Conservation (phyloP, 2,797 vertebrate genomes). For the Labeo calbasu region DNA sequence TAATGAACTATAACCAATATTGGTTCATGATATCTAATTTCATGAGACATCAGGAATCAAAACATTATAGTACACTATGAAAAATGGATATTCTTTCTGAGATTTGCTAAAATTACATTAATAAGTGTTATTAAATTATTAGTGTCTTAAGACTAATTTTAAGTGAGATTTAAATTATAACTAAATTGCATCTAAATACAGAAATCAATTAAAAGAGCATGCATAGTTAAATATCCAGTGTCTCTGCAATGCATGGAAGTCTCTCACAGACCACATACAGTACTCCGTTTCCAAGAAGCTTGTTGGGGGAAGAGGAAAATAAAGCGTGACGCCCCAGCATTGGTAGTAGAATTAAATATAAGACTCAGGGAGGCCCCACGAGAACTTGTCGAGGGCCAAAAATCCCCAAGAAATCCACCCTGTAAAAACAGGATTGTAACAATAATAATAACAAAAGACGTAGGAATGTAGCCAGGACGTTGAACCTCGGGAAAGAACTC, state of each 20-base stretch:
- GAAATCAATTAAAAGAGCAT: not conserved
- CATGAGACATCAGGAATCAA: not conserved
- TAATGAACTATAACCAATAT: slow-evolving; percentile 5
- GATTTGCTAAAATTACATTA: not conserved
- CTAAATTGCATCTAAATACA: not conserved
- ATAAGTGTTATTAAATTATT: not conserved
- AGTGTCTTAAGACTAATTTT: not conserved
- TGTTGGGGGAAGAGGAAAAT: slow-evolving; percentile 19
- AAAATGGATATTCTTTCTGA: not conserved
- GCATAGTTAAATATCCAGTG: slow-evolving; percentile 1
- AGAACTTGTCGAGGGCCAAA: slow-evolving; percentile 7
- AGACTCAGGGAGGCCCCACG: slow-evolving; percentile 12
- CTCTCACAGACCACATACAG: not conserved
- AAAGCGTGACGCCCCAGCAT: not conserved
- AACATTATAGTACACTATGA: not conserved
- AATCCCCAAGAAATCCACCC: slow-evolving; percentile 35
- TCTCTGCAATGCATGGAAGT: not conserved
- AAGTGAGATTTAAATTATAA: too few relatives aligned
- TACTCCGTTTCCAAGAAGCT: slow-evolving; percentile 16
- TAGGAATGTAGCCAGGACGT: slow-evolving; percentile 38
- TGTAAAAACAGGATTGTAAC: slow-evolving; percentile 47
- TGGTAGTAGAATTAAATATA: slow-evolving; percentile 35
- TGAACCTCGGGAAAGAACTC: slow-evolving; percentile 24
- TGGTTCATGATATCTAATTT: not conserved
- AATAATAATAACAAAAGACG: slow-evolving; percentile 49